These are phyloP conservation scores for Psammodynastes pulverulentus DNA, from an alignment of 2,113 vertebrate genomes.

Conservation along the genomic window DNA sequence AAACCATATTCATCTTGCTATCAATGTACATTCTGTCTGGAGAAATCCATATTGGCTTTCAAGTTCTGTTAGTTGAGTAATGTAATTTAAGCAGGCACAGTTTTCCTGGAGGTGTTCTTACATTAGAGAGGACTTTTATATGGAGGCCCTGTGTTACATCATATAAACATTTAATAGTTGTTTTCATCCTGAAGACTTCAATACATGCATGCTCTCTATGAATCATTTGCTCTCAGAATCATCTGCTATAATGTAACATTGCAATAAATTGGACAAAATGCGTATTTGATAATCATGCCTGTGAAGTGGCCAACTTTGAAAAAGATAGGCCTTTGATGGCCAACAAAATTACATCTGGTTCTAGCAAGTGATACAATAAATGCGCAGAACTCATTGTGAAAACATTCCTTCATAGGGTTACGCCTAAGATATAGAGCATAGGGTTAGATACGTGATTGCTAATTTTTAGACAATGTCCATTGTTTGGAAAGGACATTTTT, in stretches of 20 bases:
- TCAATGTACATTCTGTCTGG: background rate
- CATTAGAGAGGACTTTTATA: background rate
- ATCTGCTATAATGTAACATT: background rate
- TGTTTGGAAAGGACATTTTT: background rate
- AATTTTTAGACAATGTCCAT: background rate
- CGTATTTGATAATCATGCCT: background rate
- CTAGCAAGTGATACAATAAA: constrained; percentile 9
- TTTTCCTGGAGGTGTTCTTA: background rate
- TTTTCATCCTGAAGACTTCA: constrained; percentile 10
- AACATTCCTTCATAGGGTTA: background rate
- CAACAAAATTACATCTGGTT: background rate
- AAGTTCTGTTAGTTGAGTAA: background rate
- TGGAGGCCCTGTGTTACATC: background rate
- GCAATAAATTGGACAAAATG: background rate
- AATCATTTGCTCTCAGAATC: background rate
- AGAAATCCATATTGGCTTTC: background rate
- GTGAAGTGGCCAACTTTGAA: background rate
- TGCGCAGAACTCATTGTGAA: background rate
- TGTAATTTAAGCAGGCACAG: background rate
- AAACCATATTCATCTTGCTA: background rate
- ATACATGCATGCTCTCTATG: background rate
- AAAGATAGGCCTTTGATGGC: constrained; percentile 7
- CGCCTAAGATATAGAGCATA: constrained; percentile 1
- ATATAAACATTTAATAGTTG: background rate
- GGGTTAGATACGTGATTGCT: background rate